Percentiles rank a stretch among this genome's conserved stretches.
Conservation (phyloP, 2,797 vertebrate species). For the Rhynchonycteris naso region DNA sequence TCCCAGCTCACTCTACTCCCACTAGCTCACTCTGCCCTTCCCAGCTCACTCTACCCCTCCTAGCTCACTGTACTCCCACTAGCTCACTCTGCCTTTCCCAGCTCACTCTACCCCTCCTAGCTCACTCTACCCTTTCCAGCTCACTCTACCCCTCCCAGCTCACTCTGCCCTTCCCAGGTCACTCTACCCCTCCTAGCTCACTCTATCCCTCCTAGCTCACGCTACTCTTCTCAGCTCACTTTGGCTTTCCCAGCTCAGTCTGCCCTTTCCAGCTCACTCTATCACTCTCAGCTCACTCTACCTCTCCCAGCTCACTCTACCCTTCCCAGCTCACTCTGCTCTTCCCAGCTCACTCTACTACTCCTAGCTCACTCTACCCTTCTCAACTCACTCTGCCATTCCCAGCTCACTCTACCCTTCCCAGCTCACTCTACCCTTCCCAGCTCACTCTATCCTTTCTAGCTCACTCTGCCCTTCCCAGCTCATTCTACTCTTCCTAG, state of each 20-base stretch:
- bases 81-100: not conserved
- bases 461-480: not conserved
- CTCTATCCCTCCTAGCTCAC: not conserved
- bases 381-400: not conserved
- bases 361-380: not conserved
- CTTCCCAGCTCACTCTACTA: not conserved
- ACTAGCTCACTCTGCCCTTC: not conserved
- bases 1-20: not conserved
- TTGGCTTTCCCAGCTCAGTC: not conserved
- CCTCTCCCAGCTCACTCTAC: not conserved
- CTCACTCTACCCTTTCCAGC: not conserved
- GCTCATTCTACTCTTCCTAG: not conserved
- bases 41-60: not conserved
- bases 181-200: not conserved
- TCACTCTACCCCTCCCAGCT: not conserved
- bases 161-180: not conserved
- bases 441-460: not conserved
- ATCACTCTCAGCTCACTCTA: not conserved
- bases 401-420: not conserved
- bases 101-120: not conserved
- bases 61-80: no score
- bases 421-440: not conserved
- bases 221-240: not conserved
- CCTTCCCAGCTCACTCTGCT: not conserved
- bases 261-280: not conserved